Evolutionary conservation across 2,888 invertebrate species (phyloP), one percentile per base, ranked within the genome.

Genomic region (Steinernema hermaphroditum): DNA sequence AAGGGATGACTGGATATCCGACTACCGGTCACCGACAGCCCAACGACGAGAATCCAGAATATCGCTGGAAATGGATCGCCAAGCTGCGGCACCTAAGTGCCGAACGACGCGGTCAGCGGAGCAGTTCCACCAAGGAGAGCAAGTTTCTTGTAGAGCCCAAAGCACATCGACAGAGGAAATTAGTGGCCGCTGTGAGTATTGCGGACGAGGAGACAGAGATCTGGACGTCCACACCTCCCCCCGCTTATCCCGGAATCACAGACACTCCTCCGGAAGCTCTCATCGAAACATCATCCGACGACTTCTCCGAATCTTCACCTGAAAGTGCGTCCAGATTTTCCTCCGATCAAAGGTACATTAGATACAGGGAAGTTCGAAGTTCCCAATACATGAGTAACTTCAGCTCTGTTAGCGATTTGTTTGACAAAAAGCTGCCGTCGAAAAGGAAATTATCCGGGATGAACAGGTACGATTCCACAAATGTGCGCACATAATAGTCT

Each of bases 21-120:
- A 62, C 29, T 62, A 32, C 19, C 62, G 62, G 29, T 22, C 62
- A 27, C 27, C 62, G 29, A 62, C 29, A 6, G 6, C 62, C 14
- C 27, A 29, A 2, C 32, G 22, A 32, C 62, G 29, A 29, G 29
- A 62, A 24, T 62, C 62, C 12, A 12, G 62, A 62, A 29, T 32
- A 16, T 62, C 62, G 62, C 62, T 62, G 62, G 62, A 62, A 62
- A 29, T 62, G 62, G 62, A 29, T 62, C 34, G 62, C 62, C 62
- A 62, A 62, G 27, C 22, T 62, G 12, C 62, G 62, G 32, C 12
- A 19, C 62, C 62, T 29, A 22, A 29, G 32, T 29, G 29, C 19
- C 22, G 62, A 62, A 32, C 62, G 32, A 62, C 29, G 62, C 29
- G 62, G 62, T 62, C 24, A 6, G 24, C 24, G 6, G 12, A 12